These are phyloP conservation scores for Apotomis turbidana DNA, from an alignment of 2,888 invertebrate genomes.

Conservation along the genomic window DNA sequence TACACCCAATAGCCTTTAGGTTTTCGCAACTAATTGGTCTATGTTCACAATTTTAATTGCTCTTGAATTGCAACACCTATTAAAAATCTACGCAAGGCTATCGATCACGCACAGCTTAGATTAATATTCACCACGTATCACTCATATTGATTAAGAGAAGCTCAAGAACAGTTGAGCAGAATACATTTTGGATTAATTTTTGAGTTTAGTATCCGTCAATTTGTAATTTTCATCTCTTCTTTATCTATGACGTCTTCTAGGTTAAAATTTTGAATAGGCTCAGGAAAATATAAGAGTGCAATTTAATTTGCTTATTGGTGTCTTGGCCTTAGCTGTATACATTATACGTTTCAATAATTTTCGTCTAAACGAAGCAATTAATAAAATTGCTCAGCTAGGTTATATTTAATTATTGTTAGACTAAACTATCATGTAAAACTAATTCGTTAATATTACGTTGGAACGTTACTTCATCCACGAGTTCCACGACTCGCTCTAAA, in stretches of 20 bases:
- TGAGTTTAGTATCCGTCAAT: too few relatives aligned
- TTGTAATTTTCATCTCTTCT: too few relatives aligned
- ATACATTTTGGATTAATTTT: background rate
- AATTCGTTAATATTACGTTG: slow-evolving; percentile 29
- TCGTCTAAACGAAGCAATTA: background rate
- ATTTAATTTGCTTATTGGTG: background rate
- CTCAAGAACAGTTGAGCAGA: background rate
- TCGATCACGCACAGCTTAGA: slow-evolving; percentile 29
- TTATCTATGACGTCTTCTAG: too few relatives aligned
- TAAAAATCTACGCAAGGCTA: slow-evolving; percentile 33
- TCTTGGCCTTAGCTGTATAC: background rate
- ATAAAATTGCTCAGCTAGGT: slow-evolving; percentile 1
- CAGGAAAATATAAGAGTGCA: background rate
- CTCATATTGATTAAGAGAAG: slow-evolving; percentile 11
- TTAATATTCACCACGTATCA: slow-evolving; percentile 21
- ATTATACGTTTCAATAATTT: background rate
- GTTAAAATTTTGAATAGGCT: too few relatives aligned
- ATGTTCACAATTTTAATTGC: slow-evolving; percentile 36
- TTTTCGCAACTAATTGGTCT: slow-evolving; percentile 37
- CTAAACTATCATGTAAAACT: slow-evolving; percentile 13
- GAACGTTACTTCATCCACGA: slow-evolving; percentile 46
- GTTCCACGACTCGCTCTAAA: slow-evolving; percentile 58
- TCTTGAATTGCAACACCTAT: slow-evolving; percentile 34
- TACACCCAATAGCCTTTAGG: slow-evolving; percentile 17
- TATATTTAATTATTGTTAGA: slow-evolving; percentile 21